Percentiles rank a stretch among this genome's conserved stretches.
These are phyloP conservation scores for Hozukius guyotensis DNA, from an alignment of 2,797 vertebrate species.

Conservation along the genomic window DNA sequence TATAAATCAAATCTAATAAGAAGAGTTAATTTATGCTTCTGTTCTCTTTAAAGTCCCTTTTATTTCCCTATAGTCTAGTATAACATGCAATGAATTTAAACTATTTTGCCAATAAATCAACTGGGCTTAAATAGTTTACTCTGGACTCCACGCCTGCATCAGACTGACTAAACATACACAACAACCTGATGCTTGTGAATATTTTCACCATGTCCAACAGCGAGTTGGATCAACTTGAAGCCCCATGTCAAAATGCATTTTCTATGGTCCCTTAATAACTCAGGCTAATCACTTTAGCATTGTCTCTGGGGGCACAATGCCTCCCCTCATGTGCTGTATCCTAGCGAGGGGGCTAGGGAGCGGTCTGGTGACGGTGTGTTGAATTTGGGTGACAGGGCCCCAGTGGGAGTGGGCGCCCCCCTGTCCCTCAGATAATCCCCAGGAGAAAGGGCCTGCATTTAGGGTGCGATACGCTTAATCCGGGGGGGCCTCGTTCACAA, in stretches of 20 bases:
- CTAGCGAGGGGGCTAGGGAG: slow-evolving; percentile 46
- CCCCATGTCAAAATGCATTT: slow-evolving; percentile 69
- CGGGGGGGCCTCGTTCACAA: slow-evolving; percentile 75
- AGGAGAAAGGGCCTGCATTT: slow-evolving; percentile 80
- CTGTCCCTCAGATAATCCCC: slow-evolving; percentile 78
- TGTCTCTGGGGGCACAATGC: slow-evolving; percentile 67
- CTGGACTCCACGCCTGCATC: neutral
- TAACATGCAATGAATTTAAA: slow-evolving; percentile 7
- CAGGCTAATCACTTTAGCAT: slow-evolving; percentile 72
- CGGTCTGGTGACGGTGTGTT: slow-evolving; percentile 67
- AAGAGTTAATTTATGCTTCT: neutral
- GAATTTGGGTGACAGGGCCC: slow-evolving; percentile 82
- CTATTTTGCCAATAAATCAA: slow-evolving; percentile 9
- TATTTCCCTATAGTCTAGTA: neutral
- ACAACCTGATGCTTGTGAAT: slow-evolving; percentile 43
- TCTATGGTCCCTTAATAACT: slow-evolving; percentile 69
- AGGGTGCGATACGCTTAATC: slow-evolving; percentile 82
- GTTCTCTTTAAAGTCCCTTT: neutral
- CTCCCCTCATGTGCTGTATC: slow-evolving; percentile 56
- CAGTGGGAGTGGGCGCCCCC: slow-evolving; percentile 63
- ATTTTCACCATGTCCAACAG: slow-evolving; percentile 50
- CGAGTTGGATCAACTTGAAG: slow-evolving; percentile 49
- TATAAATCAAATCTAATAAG: neutral
- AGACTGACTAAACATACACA: slow-evolving; percentile 19
- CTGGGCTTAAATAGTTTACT: neutral